A percentile compares a stretch with the other conserved stretches of the same genome.
Evolutionary conservation across 2,888 invertebrate species (phyloP).

Genomic region (Eupelmus urozonus): DNA sequence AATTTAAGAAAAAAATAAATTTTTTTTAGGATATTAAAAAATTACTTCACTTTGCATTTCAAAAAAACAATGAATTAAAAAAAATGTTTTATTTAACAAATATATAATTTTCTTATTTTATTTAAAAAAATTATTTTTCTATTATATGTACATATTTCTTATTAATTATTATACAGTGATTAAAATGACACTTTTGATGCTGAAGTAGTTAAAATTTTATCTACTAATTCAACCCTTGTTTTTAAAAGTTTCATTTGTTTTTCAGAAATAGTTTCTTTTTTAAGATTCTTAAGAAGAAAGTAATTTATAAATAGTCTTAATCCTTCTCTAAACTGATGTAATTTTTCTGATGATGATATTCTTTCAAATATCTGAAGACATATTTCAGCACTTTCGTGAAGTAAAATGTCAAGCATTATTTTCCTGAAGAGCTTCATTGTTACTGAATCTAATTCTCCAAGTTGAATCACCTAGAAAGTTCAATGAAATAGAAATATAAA

Average conservation of each 20-base stretch:
- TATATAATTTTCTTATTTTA: neutral
- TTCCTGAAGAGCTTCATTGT: conserved; percentile 89
- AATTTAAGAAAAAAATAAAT: neutral
- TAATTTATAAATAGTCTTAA: conserved; percentile 91
- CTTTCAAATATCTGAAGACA: conserved; percentile 84
- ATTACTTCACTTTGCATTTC: neutral
- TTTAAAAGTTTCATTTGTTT: conserved; percentile 79
- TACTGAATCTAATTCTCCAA: conserved; percentile 89
- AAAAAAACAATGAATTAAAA: neutral
- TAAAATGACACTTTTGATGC: conserved; percentile 62
- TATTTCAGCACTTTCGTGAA: conserved; percentile 82
- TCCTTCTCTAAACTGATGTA: conserved; percentile 90
- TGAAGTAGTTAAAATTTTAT: conserved; percentile 81
- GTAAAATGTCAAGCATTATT: conserved; percentile 86
- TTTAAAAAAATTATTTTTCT: conserved; percentile 1
- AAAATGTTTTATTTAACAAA: neutral
- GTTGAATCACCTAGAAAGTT: conserved; percentile 85
- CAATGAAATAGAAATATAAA: conserved; percentile 36
- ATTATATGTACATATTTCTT: conserved; percentile 29
- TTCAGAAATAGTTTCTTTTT: conserved; percentile 73
- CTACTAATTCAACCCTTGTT: conserved; percentile 82
- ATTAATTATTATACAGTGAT: neutral
- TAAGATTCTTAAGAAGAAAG: conserved; percentile 86
- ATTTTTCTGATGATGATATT: conserved; percentile 85
- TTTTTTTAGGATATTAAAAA: neutral